Base-by-base conservation (phyloP, 2,113 vertebrate genomes). In the Gallinago paraguaiae region DNA sequence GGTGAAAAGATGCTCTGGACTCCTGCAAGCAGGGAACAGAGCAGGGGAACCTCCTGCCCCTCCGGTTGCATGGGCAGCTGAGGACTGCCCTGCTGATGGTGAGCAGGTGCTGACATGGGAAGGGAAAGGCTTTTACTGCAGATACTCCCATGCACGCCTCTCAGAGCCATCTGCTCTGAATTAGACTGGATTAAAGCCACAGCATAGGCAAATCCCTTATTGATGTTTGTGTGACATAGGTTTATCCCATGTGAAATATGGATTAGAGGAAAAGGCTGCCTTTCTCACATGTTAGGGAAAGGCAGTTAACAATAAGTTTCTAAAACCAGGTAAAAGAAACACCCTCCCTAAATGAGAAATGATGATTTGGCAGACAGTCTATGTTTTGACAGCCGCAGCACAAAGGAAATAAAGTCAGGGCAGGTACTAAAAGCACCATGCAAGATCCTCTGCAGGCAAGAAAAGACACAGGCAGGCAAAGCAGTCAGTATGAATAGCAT, bases 111-210 rank as follows among this genome's bases (percentile, higher is more conserved):
- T 71, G 64, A 37, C 7, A 4, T 23, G 74, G 33, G 48, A 27
- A 63, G 10, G 14, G 45, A 23, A 0, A 0, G 43, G 48, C 20
- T 39, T 2, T 3, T 19, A 1, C 41, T 61, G 39, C 63, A 71
- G 68, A 46, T 80, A 48, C 24, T 53, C 69, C 63, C n/a, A n/a
- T 13, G 41, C 13, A 27, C 3, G 5, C 50, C 30, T 82, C 67
- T 82, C 54, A 14, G 50, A 96, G 50, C 59, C 90, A 89, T 93
- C 94, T 96, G 94, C 63, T 93, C 74, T 85, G 93, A 90, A 94
- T 97, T 93, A 96, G n/a, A 6, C 10, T 20, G 39, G 85, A 88
- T 96, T 97, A 96, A 76, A 93, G 65, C 45, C 43, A 77, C 17
- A 69, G 48, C 31, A 53, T 2, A 60, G 33, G 53, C 37, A 90